phyloP scores from a whole-genome alignment of 2,888 invertebrate species.

The Diplolepis rosae region DNA sequence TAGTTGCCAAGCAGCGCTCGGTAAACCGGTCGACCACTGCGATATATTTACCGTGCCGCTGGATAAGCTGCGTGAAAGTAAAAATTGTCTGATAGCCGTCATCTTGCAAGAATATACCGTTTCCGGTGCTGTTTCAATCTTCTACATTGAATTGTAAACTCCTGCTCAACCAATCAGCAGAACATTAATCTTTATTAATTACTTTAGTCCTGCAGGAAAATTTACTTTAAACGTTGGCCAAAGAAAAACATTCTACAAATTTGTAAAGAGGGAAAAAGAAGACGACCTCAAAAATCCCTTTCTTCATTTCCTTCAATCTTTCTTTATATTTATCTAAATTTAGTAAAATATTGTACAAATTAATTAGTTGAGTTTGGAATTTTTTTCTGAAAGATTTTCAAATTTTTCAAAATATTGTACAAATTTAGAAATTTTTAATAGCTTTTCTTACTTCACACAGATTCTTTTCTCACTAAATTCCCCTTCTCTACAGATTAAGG shows the following conservation, averaged over 20 bases:
- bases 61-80: constrained; percentile 45
- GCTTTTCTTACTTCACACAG: neutral
- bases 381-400: no score
- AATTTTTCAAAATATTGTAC: no score
- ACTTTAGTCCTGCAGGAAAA: neutral
- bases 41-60: constrained; percentile 50
- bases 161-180: neutral
- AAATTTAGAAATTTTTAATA: no score
- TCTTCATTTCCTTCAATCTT: neutral
- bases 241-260: no score
- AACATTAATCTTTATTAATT: neutral
- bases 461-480: constrained; percentile 3
- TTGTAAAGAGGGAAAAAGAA: no score
- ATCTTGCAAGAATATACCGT: constrained; percentile 47
- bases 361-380: no score
- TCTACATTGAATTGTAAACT: neutral
- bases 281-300: no score
- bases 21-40: constrained; percentile 46
- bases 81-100: constrained; percentile 49
- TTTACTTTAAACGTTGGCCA: neutral
- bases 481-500: constrained; percentile 8
- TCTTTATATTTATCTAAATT: neutral
- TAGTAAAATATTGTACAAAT: no score
- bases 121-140: constrained; percentile 46
- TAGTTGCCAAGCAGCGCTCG: constrained; percentile 46